Evolutionary conservation across 2,797 vertebrate species (phyloP).

Genomic region (Spheniscus humboldti): DNA sequence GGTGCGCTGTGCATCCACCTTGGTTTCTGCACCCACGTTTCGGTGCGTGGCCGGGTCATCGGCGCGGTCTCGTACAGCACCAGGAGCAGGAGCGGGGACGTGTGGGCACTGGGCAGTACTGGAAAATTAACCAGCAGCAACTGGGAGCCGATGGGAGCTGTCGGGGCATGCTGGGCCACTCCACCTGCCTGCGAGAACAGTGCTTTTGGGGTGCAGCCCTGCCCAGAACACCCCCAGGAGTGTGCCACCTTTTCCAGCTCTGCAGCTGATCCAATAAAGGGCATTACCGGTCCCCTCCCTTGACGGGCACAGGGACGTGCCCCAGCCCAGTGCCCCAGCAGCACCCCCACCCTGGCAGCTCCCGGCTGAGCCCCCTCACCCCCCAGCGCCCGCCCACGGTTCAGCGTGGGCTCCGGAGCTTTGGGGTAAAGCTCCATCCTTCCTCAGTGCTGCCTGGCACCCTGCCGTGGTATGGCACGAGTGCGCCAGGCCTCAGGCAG

Average conservation of each 20-base stretch:
- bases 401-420: background rate
- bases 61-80: background rate
- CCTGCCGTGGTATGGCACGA: background rate
- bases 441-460: rapidly evolving
- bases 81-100: rapidly evolving
- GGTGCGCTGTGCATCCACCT: no score
- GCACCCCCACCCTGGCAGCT: no score
- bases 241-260: background rate
- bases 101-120: background rate
- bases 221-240: background rate
- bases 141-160: background rate
- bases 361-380: rapidly evolving
- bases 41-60: rapidly evolving
- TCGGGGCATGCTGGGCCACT: background rate
- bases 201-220: background rate
- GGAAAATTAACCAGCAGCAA: background rate
- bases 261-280: background rate
- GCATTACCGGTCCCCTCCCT: background rate
- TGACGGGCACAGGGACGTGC: rapidly evolving
- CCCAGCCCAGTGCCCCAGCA: background rate
- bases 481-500: background rate
- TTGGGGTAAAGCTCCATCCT: background rate
- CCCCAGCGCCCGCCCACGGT: no score
- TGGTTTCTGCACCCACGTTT: background rate
- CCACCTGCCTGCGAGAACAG: rapidly evolving